Percentiles rank a stretch among this genome's conserved stretches.
These are phyloP conservation scores for Pristionchus fissidentatus DNA, from an alignment of 2,888 invertebrate species.

Conservation along the genomic window DNA sequence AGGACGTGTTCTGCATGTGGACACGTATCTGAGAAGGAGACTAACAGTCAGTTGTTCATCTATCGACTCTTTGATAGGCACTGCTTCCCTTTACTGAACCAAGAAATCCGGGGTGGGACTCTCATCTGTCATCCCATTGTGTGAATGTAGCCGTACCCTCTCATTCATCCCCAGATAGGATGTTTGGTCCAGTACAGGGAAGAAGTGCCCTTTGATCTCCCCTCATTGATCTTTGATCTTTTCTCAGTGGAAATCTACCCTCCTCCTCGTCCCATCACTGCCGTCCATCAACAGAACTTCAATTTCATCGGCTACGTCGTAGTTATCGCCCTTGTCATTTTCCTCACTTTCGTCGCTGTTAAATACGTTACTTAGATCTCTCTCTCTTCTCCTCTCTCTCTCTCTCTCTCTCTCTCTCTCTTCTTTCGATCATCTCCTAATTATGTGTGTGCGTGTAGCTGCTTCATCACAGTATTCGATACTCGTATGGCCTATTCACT, in stretches of 20 bases:
- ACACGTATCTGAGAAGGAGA: constrained; percentile 40
- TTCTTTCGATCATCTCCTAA: not conserved
- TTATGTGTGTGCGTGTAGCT: not conserved
- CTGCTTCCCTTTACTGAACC: not conserved
- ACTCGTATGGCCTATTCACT: constrained; percentile 32
- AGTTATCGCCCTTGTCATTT: constrained; percentile 63
- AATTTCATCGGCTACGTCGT: constrained; percentile 64
- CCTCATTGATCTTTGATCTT: not conserved
- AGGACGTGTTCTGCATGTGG: constrained; percentile 45
- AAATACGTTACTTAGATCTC: constrained; percentile 59
- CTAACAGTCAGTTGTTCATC: not conserved
- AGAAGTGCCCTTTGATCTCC: not conserved
- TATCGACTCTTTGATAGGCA: not conserved
- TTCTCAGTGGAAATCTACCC: constrained; percentile 61
- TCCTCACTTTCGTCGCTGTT: constrained; percentile 63
- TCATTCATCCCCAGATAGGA: no score
- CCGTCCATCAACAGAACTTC: constrained; percentile 60
- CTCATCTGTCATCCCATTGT: no score
- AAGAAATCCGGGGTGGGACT: not conserved
- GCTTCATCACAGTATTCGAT: not conserved
- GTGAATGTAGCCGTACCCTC: no score
- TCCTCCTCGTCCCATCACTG: constrained; percentile 61
- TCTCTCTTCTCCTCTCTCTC: not conserved
- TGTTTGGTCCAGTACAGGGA: not conserved
- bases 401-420: not conserved